Conservation (phyloP, 1,140 invertebrate genomes). For the Panagrolaimus sp. region DNA sequence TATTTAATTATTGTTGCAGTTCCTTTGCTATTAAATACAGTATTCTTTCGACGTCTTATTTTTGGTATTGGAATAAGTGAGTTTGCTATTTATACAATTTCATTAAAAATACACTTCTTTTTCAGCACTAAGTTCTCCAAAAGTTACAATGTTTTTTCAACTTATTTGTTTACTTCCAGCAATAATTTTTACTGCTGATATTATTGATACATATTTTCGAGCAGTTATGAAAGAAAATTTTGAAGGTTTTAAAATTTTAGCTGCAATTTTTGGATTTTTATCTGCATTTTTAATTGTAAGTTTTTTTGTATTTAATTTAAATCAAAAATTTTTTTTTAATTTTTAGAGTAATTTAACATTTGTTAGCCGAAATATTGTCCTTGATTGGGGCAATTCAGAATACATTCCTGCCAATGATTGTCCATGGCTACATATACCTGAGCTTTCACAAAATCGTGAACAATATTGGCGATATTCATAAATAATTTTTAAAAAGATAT, state of each 20-base stretch:
- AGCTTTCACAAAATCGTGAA: neutral
- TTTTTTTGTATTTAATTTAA: neutral
- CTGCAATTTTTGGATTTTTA: conserved; percentile 10
- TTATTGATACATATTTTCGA: conserved; percentile 1
- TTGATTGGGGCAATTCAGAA: neutral
- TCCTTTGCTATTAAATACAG: neutral
- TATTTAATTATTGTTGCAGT: neutral
- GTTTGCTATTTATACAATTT: neutral
- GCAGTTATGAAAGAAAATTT: neutral
- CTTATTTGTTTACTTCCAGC: neutral
- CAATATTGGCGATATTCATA: neutral
- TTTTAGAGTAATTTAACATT: conserved; percentile 10
- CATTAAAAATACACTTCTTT: neutral
- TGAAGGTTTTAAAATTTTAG: neutral
- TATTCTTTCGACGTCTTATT: neutral
- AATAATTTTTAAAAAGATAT: neutral
- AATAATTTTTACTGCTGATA: conserved; percentile 9
- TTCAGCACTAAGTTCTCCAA: conserved; percentile 1
- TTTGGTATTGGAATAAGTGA: neutral
- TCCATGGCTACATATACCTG: neutral
- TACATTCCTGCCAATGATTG: conserved; percentile 7
- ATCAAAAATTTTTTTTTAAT: neutral
- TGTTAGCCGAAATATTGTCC: neutral
- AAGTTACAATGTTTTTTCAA: neutral
- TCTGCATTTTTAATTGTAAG: conserved; percentile 8